Base-by-base conservation (phyloP, 2,888 invertebrate genomes). In the Drosophila greeni region DNA sequence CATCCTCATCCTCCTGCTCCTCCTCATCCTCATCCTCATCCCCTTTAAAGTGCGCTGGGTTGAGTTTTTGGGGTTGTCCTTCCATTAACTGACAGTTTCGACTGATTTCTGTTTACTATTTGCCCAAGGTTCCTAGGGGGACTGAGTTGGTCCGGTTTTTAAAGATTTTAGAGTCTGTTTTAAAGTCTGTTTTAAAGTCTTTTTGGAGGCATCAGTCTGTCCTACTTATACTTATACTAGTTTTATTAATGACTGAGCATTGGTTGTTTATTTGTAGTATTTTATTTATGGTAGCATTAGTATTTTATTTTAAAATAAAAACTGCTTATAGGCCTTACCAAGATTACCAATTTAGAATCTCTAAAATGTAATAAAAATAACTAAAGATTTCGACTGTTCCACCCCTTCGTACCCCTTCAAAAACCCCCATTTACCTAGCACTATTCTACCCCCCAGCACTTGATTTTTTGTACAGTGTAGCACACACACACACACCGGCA, bases 1-100 rank as follows among this genome's bases (percentile, higher is more conserved):
- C 42, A 29, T 1, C 18, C 18, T 12, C 37, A 9, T 31, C 23
- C 20, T 8, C 29, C n/a, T n/a, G n/a, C 39, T 2, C 42, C 9
- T 1, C 18, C 18, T 12, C 37, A 9, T 31, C 23, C 20, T 8
- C 29, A 26, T 4, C 12, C 33, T 14, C 18, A 31, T 16, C 11
- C 34, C 34, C 34, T 18, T 59, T 68, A 66, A 66, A 66, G 53
- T 45, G 42, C 65, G 52, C 51, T 31, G n/a, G 11, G 24, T 6
- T 40, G 39, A 14, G 31, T 31, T 31, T n/a, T 11, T n/a, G 20
- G 53, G 55, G 18, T 36, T 18, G 42, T 23, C 33, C 20, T 14
- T 24, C 26, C 58, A 58, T 58, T 42, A 26, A 57, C 20, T 18
- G n/a, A 58, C 20, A 20, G n/a, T 42, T 40, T 24, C n/a, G 12